Conservation (phyloP, 1,140 invertebrate species). For the Sycophila sp. region DNA sequence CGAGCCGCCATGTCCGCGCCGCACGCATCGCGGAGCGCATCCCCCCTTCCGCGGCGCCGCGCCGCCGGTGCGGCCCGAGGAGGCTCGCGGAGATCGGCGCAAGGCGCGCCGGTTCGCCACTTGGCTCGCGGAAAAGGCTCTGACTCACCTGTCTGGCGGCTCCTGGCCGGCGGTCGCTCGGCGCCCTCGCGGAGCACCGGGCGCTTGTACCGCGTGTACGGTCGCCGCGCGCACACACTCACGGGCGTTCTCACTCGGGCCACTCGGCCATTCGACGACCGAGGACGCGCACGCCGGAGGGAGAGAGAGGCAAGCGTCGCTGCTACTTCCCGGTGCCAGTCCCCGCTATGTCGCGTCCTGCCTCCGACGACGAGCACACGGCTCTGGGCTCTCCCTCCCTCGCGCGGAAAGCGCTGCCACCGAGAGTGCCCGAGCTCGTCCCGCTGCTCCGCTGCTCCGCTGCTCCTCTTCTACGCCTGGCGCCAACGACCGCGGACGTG, state of each 20-base stretch:
- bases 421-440: background rate
- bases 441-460: too few species aligned
- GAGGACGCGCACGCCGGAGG: too few species aligned
- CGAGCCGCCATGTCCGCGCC: constrained; percentile 50
- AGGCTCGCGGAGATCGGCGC: background rate
- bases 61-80: background rate
- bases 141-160: too few species aligned
- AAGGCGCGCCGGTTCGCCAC: background rate
- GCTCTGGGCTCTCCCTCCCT: background rate
- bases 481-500: background rate
- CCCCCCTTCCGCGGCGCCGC: background rate
- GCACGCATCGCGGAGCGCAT: constrained; percentile 24
- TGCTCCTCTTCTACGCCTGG: too few species aligned
- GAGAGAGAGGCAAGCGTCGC: background rate
- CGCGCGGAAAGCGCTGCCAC: background rate
- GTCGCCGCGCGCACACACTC: background rate
- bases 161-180: too few species aligned
- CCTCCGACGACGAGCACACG: background rate
- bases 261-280: too few species aligned
- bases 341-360: background rate
- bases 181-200: background rate
- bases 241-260: too few species aligned
- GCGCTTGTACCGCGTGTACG: background rate
- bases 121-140: too few species aligned
- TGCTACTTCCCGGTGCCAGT: background rate